Conservation (phyloP, 2,797 vertebrate genomes). For the Mormyrus hasselquistii region DNA sequence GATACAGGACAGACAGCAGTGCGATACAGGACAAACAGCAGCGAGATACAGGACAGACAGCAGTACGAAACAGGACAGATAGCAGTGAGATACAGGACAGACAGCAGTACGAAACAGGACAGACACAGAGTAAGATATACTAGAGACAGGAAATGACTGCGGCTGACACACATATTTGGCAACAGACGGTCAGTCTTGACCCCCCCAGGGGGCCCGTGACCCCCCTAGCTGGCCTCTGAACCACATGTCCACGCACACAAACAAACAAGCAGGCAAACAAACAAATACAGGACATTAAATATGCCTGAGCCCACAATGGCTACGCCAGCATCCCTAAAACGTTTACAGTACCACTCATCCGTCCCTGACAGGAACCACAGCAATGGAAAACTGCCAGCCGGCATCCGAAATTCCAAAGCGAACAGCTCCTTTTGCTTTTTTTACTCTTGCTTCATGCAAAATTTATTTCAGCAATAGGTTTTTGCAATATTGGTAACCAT, state of each 20-base stretch:
- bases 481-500: slow-evolving; percentile 17
- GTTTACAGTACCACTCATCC: background rate
- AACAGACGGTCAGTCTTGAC: background rate
- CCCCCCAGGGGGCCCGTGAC: background rate
- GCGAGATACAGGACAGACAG: background rate
- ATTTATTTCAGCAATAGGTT: slow-evolving; percentile 12
- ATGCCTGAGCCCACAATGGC: background rate
- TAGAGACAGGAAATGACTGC: background rate
- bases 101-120: background rate
- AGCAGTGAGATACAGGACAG: background rate
- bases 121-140: background rate
- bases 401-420: background rate
- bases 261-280: background rate
- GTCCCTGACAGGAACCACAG: background rate
- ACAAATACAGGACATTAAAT: background rate
- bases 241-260: background rate
- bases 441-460: slow-evolving; percentile 16
- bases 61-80: background rate
- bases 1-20: background rate
- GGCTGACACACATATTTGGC: background rate
- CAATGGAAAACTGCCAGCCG: background rate
- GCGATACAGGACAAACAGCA: background rate
- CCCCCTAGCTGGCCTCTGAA: background rate
- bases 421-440: background rate
- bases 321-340: background rate